A percentile compares a stretch with the other conserved stretches of the same genome.
These are phyloP conservation scores for Hyphantria cunea DNA, from an alignment of 1,140 invertebrate species.

Conservation along the genomic window DNA sequence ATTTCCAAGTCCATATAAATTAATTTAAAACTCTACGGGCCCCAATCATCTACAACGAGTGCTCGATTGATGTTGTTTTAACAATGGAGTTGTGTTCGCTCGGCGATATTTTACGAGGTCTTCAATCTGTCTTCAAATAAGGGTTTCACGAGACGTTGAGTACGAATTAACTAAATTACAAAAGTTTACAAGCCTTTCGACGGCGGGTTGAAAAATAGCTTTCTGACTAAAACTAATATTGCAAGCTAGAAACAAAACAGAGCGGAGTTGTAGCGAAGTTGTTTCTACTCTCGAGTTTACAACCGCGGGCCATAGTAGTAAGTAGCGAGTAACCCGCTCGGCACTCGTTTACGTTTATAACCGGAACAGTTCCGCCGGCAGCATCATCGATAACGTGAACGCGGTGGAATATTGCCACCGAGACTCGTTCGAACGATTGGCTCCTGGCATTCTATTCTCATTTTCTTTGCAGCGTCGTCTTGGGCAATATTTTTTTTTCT, in stretches of 20 bases:
- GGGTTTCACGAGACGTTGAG: constrained; percentile 58
- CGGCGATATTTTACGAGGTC: constrained; percentile 45
- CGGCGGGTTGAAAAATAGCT: constrained; percentile 76
- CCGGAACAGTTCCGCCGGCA: constrained; percentile 48
- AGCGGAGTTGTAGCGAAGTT: constrained; percentile 75
- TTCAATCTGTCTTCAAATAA: constrained; percentile 43
- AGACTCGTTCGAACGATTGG: constrained; percentile 69
- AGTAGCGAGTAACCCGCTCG: constrained; percentile 40
- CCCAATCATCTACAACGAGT: constrained; percentile 10
- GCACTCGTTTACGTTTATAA: constrained; percentile 49
- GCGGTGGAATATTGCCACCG: constrained; percentile 61
- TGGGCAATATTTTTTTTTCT: constrained; percentile 61
- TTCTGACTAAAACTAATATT: constrained; percentile 81
- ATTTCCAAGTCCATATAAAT: constrained; percentile 22
- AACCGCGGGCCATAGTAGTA: constrained; percentile 61
- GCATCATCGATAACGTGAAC: constrained; percentile 68
- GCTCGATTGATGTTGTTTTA: constrained; percentile 44
- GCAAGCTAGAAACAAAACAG: constrained; percentile 72
- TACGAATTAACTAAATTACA: constrained; percentile 78
- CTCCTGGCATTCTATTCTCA: constrained; percentile 66
- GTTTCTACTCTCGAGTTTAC: constrained; percentile 64
- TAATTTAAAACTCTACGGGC: constrained; percentile 19
- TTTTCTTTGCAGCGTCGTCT: constrained; percentile 61
- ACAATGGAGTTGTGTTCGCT: constrained; percentile 36
- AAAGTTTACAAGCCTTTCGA: constrained; percentile 76